Evolutionary conservation across 2,797 vertebrate species (phyloP), one percentile per base, ranked within the genome.

Genomic region (Alectoris magna): DNA sequence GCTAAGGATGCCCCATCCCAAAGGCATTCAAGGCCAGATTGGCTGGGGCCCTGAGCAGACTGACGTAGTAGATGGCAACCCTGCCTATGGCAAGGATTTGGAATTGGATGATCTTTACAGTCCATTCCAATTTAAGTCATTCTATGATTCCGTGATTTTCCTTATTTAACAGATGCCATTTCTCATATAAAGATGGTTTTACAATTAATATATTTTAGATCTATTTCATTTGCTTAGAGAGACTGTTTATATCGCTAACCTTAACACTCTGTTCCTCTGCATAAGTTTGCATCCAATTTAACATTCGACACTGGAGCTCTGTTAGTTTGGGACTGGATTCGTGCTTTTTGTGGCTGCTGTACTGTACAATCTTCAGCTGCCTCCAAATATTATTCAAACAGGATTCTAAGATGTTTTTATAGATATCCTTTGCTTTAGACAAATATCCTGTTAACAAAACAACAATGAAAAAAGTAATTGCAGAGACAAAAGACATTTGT

Each of bases 281-380:
- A 9, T 31, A 93, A 62, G 58, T 94, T 51, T 97, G 97, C 53
- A 98, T 96, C 98, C 98, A 98, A 6, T 82, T 95, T 76, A 94
- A 90, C 80, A 99, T 95, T 80, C 98, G 97, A 89, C 90, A 68
- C 89, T 98, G 98, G 71, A 99, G 97, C 91, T 98, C 96, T 96
- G 97, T 96, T 87, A 98, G 93, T 97, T 98, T 99, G 77, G 98
- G 95, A 94, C 97, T 96, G 23, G 94, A 48, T 97, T 99, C 98
- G 63, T 97, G 96, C 34, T 96, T 98, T 93, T 94, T 98, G 78
- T 95, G 96, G 77, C 97, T 97, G 95, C 98, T 96, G 97, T 98
- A 98, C 76, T 98, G 97, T 86, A 99, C 89, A 96, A 99, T 97
- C 94, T 98, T 95, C 86, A 99, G 88, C 92, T 98, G 98, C 92